Percentiles rank a stretch among this genome's conserved stretches.
phyloP scores from a whole-genome alignment of 2,888 invertebrate genomes.

The Chrysolina haemoptera region DNA sequence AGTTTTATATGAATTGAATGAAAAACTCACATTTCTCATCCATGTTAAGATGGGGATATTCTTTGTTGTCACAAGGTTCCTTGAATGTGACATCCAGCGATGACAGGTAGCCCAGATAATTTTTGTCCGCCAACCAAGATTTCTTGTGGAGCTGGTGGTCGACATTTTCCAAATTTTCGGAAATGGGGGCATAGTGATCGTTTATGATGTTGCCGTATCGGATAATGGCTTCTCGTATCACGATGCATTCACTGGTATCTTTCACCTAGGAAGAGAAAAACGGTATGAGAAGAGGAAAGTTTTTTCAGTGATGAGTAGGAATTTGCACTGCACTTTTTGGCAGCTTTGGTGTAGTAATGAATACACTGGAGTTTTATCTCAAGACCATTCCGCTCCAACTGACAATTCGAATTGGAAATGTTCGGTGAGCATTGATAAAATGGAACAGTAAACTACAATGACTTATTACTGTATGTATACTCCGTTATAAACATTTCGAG shows the following conservation, averaged over 20 bases:
- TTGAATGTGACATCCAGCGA: constrained; percentile 73
- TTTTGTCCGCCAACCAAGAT: constrained; percentile 36
- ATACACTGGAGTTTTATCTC: too few species aligned
- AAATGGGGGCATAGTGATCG: constrained; percentile 27
- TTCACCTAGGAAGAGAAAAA: constrained; percentile 37
- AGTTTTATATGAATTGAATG: too few species aligned
- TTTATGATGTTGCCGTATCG: constrained; percentile 57
- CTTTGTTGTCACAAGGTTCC: constrained; percentile 74
- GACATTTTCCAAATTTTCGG: constrained; percentile 29
- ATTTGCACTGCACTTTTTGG: too few species aligned
- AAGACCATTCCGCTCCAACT: too few species aligned
- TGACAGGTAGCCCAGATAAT: constrained; percentile 68
- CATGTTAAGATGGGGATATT: constrained; percentile 79
- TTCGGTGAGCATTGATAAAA: too few species aligned
- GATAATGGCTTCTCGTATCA: constrained; percentile 54
- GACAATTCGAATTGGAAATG: too few species aligned
- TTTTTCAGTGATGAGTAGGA: too few species aligned
- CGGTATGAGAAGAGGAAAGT: neutral
- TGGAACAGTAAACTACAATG: too few species aligned
- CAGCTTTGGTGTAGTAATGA: too few species aligned
- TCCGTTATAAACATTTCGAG: too few species aligned
- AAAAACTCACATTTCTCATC: constrained; percentile 81
- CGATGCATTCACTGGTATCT: constrained; percentile 35
- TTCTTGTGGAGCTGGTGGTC: constrained; percentile 41
- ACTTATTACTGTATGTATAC: too few species aligned